A percentile compares a stretch with the other conserved stretches of the same genome.
Conservation (phyloP, 2,113 vertebrate species). For the Tragulus kanchil region DNA sequence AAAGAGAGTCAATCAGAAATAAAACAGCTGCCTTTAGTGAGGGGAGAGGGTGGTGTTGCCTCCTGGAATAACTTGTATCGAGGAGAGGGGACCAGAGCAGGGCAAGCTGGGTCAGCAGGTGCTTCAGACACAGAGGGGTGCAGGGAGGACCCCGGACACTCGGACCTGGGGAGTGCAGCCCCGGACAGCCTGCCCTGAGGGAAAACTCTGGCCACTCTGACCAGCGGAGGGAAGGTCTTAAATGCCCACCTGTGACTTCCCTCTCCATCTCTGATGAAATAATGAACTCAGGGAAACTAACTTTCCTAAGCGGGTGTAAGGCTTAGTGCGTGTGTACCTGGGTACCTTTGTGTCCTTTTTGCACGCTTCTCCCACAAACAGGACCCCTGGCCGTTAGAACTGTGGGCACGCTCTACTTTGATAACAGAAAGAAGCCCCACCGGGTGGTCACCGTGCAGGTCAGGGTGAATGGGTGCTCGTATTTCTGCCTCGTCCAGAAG, state of each 20-base stretch:
- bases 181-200: background rate
- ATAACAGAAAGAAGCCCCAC: slow-evolving; percentile 21
- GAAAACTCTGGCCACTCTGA: no score
- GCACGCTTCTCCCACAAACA: slow-evolving; percentile 57
- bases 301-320: background rate
- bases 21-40: slow-evolving; percentile 62
- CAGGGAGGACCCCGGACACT: background rate
- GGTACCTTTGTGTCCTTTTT: rapidly evolving
- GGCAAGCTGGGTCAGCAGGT: rapidly evolving
- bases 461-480: slow-evolving; percentile 62
- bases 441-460: background rate
- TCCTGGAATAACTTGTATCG: background rate
- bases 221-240: background rate
- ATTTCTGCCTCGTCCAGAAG: slow-evolving; percentile 71
- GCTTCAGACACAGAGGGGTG: rapidly evolving
- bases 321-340: background rate
- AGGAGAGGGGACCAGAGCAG: background rate
- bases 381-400: background rate
- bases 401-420: background rate
- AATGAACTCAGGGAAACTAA: background rate
- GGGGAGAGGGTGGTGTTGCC: background rate
- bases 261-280: rapidly evolving
- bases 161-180: background rate
- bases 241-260: rapidly evolving
- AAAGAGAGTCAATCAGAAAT: slow-evolving; percentile 76